Evolutionary conservation across 2,113 vertebrate genomes (phyloP).

Genomic region (Cnemophilus loriae): DNA sequence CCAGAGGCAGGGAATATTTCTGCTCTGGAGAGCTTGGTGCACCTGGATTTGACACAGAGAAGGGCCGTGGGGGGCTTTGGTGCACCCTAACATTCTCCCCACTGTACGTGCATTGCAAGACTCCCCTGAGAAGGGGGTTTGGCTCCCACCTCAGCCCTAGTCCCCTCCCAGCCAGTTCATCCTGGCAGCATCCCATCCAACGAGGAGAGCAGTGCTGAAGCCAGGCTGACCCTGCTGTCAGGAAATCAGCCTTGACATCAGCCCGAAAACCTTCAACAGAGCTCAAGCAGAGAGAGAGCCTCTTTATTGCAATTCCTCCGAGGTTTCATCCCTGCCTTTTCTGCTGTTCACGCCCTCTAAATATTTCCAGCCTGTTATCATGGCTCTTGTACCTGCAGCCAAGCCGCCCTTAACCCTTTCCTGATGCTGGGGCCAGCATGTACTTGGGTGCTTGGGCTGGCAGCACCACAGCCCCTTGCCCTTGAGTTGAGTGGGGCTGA

Average conservation of each 20-base stretch:
- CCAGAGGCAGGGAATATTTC: background rate
- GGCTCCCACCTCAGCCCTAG: background rate
- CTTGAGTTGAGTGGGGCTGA: no score
- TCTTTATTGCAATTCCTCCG: conserved; percentile 23
- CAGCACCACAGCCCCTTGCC: background rate
- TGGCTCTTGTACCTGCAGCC: conserved; percentile 50
- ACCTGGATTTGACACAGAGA: background rate
- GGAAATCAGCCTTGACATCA: conserved; percentile 43
- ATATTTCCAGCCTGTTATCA: conserved; percentile 65
- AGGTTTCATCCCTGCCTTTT: conserved; percentile 46
- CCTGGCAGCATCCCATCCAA: background rate
- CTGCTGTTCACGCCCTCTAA: conserved; percentile 40
- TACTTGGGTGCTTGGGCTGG: accelerated
- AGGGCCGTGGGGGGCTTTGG: background rate
- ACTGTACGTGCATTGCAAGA: background rate
- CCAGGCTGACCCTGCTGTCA: conserved; percentile 1
- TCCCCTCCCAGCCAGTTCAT: background rate
- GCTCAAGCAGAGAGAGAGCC: background rate
- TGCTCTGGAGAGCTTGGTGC: background rate
- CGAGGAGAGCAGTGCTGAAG: background rate
- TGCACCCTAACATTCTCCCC: background rate
- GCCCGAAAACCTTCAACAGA: background rate
- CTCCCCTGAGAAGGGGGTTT: background rate
- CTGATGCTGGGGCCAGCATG: accelerated
- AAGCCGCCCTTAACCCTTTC: conserved; percentile 38